Evolutionary conservation across 2,797 vertebrate genomes (phyloP), one percentile per base, ranked within the genome.

Genomic region (Lemur catta): DNA sequence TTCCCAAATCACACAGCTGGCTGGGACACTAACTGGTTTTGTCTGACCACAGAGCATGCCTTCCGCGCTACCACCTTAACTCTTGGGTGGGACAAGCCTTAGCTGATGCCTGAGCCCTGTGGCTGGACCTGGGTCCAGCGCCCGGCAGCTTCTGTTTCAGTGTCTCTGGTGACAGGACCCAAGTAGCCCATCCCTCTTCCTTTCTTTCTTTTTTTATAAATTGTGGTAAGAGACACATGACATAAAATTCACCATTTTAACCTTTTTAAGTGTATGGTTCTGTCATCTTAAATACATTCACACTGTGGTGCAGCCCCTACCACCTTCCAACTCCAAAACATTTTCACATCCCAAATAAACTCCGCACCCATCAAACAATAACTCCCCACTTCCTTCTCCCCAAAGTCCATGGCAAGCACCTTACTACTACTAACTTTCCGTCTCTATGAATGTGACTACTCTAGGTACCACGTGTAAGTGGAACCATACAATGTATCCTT

Each of bases 51-150:
- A 69, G 9, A 35, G 6, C 30, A 3, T 4, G 9, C 30, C 57
- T 57, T 35, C 43, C 5, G 0, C 13, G 0, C 4, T 6, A 22
- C 55, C 26, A 11, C 46, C 41, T 17, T 4, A 0, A 38, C 10
- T 52, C 4, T 52, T 26, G 13, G 6, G 14, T 0, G 65, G 13
- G 2, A 26, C 26, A 7, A 13, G 17, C 35, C 52, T 30, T 10
- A 11, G 4, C 14, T 4, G 46, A 24, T 11, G 30, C 13, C n/a
- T 26, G 61, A 28, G 30, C 52, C 20, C 18, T n/a, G 30, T 6
- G 14, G 17, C 10, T 7, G 35, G 48, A 52, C 78, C 22, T 6
- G 11, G 24, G 41, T 6, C 48, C 88, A 30, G 71, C 50, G 22
- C 15, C 6, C 38, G 17, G 28, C 10, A 35, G 20, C 55, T 2